Conservation (phyloP, 1,140 invertebrate genomes). For the Diorhabda carinulata region DNA sequence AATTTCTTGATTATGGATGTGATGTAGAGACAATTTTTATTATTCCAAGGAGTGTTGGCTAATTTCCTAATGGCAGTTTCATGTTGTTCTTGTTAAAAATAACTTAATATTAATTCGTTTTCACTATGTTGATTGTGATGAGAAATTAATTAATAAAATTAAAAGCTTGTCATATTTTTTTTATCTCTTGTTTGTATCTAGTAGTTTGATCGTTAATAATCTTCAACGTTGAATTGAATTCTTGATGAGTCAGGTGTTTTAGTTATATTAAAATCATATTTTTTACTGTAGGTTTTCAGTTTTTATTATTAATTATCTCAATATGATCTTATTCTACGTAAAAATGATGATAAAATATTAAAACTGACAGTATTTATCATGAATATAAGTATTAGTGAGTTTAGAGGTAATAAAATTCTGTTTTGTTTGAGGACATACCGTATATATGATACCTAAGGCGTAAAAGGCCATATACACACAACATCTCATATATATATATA, state of each 20-base stretch:
- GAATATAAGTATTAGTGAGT: no score
- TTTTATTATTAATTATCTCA: no score
- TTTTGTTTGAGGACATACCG: background rate
- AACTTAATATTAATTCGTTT: slow-evolving; percentile 11
- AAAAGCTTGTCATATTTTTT: background rate
- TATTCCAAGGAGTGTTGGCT: slow-evolving; percentile 5
- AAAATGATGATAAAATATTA: no score
- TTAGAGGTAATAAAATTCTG: background rate
- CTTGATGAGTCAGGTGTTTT: no score
- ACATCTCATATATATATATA: slow-evolving; percentile 27
- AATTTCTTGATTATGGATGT: background rate
- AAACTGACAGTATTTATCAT: no score
- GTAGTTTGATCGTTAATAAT: no score
- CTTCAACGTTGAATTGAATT: no score
- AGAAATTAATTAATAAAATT: slow-evolving; percentile 5
- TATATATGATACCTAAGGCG: background rate
- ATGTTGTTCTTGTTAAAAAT: slow-evolving; percentile 9
- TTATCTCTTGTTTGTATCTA: background rate
- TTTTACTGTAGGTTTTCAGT: no score
- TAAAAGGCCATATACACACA: slow-evolving; percentile 8
- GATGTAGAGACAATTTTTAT: background rate
- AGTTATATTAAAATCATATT: no score
- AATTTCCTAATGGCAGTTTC: slow-evolving; percentile 11
- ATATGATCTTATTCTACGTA: no score
- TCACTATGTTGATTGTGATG: background rate